phyloP scores from a whole-genome alignment of 2,113 vertebrate genomes.

The Macquaria ambigua region DNA sequence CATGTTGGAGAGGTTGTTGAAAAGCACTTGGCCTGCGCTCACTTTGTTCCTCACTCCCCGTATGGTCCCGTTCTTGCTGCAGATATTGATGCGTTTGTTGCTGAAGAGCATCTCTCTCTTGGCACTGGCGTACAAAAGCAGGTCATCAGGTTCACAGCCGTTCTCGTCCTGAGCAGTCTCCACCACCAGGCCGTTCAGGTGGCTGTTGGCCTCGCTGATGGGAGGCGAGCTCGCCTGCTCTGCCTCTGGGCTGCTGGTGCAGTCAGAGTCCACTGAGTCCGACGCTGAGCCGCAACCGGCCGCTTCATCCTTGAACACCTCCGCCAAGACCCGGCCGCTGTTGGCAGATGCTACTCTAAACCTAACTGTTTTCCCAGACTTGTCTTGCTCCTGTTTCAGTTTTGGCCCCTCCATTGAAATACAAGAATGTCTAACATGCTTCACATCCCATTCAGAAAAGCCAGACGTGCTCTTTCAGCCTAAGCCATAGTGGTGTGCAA shows the following conservation, averaged over 20 bases:
- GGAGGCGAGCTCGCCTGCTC: constrained; percentile 82
- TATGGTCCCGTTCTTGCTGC: constrained; percentile 98
- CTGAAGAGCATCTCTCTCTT: constrained; percentile 89
- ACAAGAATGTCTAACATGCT: constrained; percentile 81
- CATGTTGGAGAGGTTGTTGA: constrained; percentile 92
- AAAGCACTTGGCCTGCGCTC: constrained; percentile 96
- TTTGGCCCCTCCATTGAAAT: constrained; percentile 82
- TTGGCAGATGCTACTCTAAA: constrained; percentile 95
- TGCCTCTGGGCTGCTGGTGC: constrained; percentile 85
- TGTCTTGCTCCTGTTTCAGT: constrained; percentile 77
- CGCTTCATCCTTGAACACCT: constrained; percentile 92
- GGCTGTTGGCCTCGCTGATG: constrained; percentile 87
- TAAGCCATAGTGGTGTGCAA: constrained; percentile 31
- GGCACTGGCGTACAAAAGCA: constrained; percentile 91
- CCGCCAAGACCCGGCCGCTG: constrained; percentile 93
- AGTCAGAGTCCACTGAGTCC: constrained; percentile 90
- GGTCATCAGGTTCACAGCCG: constrained; percentile 87
- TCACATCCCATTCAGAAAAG: constrained; percentile 67
- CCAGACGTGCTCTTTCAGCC: constrained; percentile 28
- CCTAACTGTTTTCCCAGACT: constrained; percentile 87
- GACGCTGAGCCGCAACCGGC: constrained; percentile 64
- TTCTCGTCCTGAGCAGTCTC: constrained; percentile 82
- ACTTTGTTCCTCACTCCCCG: constrained; percentile 98
- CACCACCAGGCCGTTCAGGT: constrained; percentile 84
- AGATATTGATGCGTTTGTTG: constrained; percentile 93